A percentile compares a stretch with the other conserved stretches of the same genome.
Evolutionary conservation across 2,888 invertebrate species (phyloP).

Genomic region (Oscheius sp.): DNA sequence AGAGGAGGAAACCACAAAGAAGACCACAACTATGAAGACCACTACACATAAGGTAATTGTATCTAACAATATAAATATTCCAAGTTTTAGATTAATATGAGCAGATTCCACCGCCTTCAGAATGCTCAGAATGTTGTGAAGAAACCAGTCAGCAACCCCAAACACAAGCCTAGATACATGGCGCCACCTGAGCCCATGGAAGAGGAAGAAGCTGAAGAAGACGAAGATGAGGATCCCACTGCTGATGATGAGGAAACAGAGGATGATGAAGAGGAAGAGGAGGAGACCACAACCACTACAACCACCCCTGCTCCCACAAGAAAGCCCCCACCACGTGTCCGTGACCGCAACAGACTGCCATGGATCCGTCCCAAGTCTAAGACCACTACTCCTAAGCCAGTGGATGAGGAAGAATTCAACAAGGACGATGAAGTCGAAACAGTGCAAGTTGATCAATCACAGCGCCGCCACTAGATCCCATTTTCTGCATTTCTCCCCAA

Average conservation of each 20-base stretch:
- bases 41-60: background rate
- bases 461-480: conserved; percentile 27
- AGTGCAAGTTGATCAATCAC: conserved; percentile 50
- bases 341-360: conserved; percentile 46
- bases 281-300: conserved; percentile 35
- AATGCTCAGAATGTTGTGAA: conserved; percentile 3
- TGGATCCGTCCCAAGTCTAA: conserved; percentile 48
- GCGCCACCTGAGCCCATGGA: conserved; percentile 3
- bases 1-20: conserved; percentile 18
- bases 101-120: conserved; percentile 59
- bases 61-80: background rate
- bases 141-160: conserved; percentile 10
- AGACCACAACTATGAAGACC: conserved; percentile 5
- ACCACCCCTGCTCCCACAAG: conserved; percentile 33
- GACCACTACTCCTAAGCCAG: conserved; percentile 5
- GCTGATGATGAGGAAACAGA: conserved; percentile 28
- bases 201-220: conserved; percentile 40
- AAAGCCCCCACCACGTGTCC: conserved; percentile 49
- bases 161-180: conserved; percentile 29
- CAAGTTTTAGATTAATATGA: conserved; percentile 65
- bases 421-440: conserved; percentile 54
- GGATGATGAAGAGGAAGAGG: conserved; percentile 41
- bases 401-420: conserved; percentile 44
- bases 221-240: conserved; percentile 29
- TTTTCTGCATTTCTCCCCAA: background rate